Evolutionary conservation across 2,888 invertebrate species (phyloP).

Genomic region (Dendrolimus houi): DNA sequence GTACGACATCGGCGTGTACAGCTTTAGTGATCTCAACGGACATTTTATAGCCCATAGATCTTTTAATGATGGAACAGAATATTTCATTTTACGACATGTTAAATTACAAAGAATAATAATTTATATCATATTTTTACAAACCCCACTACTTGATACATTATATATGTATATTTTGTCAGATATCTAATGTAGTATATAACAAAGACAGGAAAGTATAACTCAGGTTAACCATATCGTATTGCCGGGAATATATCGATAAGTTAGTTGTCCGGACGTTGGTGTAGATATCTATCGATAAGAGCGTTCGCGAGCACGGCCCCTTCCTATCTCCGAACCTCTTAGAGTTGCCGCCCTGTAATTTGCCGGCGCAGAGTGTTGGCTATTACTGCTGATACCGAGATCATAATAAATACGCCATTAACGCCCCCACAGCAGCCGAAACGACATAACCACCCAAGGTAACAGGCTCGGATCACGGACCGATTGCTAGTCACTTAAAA

Average conservation of each 20-base stretch:
- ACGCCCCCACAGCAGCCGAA: conserved; percentile 73
- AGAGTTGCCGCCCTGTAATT: conserved; percentile 74
- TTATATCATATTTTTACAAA: no score
- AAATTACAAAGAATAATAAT: neutral
- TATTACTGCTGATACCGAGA: conserved; percentile 74
- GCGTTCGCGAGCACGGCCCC: conserved; percentile 30
- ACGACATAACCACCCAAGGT: conserved; percentile 52
- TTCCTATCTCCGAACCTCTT: conserved; percentile 52
- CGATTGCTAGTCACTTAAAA: neutral
- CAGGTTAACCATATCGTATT: conserved; percentile 45
- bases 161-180: neutral
- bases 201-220: conserved; percentile 36
- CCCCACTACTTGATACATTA: neutral
- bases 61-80: neutral
- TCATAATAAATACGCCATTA: conserved; percentile 77
- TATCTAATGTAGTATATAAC: conserved; percentile 1
- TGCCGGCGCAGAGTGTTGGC: conserved; percentile 74
- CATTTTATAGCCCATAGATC: conserved; percentile 4
- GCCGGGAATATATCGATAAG: conserved; percentile 49
- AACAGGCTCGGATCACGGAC: conserved; percentile 4
- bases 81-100: conserved; percentile 1
- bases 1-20: conserved; percentile 18
- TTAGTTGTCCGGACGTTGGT: conserved; percentile 19
- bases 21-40: conserved; percentile 7
- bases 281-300: conserved; percentile 55